Base-by-base conservation (phyloP, 2,888 invertebrate genomes). In the Dascillus cervinus region DNA sequence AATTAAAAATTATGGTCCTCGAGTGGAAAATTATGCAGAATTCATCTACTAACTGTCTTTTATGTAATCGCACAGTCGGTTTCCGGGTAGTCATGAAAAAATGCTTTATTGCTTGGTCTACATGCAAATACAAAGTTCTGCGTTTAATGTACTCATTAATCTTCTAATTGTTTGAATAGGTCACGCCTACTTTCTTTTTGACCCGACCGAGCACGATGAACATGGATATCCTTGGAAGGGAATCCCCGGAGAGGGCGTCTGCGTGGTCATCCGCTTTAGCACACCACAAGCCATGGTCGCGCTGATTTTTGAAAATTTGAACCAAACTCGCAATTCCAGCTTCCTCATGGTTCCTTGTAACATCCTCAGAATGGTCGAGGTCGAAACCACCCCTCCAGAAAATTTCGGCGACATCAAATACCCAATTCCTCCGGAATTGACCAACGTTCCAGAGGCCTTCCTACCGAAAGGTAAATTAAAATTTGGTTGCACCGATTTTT, bases 181-280 rank as follows among this genome's bases (percentile, higher is more conserved):
- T 4, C 40, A 41, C 2, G 35, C 37, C 1, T 53, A 49, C 23
- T 64, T 51, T 24, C 22, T 58, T 6, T 56, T 55, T 27, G 61
- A 64, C 43, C 60, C 64, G 1, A 43, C 41, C 1, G 61, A 61
- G 13, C 60, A 61, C 36, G 50, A 59, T 13, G 34, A 37, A 6
- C 32, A 44, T 25, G 62, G 58, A 3, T 43, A 44, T 13, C 52
- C 44, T 12, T 60, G 58, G 55, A 40, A 25, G 9, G 55, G 52
- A 1, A 9, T 49, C 6, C 30, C 37, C 3, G 51, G 52, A 13
- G 24, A 29, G 3, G 58, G 60, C 9, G 32, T 42, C 17, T 41
- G 55, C 6, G 32, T 57, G 3, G 29, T 58, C 6, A 49, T 48
- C 13, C 47, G 54, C 2, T 55, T 57, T 27, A 45, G 46, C n/a